Evolutionary conservation across 1,140 invertebrate genomes (phyloP), one percentile per base, ranked within the genome.

Genomic region (Heliconius melpomene): DNA sequence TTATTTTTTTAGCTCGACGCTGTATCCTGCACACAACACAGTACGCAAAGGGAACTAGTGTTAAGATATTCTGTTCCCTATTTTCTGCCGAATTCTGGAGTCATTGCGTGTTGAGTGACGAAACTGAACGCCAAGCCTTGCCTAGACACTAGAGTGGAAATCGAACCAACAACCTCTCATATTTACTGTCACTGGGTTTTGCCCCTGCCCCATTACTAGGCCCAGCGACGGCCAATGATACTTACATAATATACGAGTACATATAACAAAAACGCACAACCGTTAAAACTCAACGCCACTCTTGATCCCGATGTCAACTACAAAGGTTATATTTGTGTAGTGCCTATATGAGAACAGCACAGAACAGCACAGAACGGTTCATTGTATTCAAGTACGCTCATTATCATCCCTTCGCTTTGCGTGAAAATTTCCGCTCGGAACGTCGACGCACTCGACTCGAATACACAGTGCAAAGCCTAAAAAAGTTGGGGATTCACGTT

Each of bases 351-450:
- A 29, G 29, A 66, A 66, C 26, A 66, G 50, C 18, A 66, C 60
- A 66, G 23, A 66, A 66, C 60, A 66, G 50, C 18, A 66, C 23
- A 66, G 60, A 66, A 66, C 60, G 60, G 60, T 66, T 66, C 60
- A 26, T 66, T 66, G 60, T 66, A 66, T 29, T 26, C 23, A 74
- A 81, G 80, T 81, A 73, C 66, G 76, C 77, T 81, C 76, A 81
- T 81, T 81, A 81, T 75, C 76, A 74, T 74, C 76, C 72, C 80
- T 78, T 36, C 80, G 72, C 79, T 81, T 78, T 81, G 80, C 77
- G 80, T 75, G 80, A 81, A 81, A 81, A 81, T 78, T 78, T 81
- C 75, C 74, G 76, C 78, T 78, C 76, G 76, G 75, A 72, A 78
- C 72, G 46, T 73, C 76, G 76, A 75, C 60, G 72, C 77, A 81